These are phyloP conservation scores for Chloroclysta siterata DNA, from an alignment of 2,888 invertebrate species.

Conservation along the genomic window DNA sequence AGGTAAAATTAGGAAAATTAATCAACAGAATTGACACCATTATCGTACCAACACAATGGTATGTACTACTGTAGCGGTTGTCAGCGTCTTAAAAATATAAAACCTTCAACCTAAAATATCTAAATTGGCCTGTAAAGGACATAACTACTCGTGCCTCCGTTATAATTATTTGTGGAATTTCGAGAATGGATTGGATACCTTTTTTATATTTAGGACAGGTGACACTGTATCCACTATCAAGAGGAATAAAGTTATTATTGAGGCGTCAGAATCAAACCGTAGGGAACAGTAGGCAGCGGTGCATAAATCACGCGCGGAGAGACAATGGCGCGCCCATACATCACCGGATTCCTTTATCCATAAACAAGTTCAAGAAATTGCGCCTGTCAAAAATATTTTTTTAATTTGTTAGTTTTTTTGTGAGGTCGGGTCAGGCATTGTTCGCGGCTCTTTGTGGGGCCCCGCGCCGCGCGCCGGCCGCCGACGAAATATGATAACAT, in stretches of 20 bases:
- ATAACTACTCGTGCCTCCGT: no score
- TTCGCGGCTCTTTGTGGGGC: constrained; percentile 48
- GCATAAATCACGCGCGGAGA: constrained; percentile 36
- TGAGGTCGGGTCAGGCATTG: constrained; percentile 57
- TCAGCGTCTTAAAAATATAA: no score
- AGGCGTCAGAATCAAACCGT: constrained; percentile 15
- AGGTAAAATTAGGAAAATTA: no score
- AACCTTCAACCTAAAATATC: no score
- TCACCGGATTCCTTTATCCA: constrained; percentile 56
- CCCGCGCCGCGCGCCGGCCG: constrained; percentile 32
- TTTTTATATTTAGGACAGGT: constrained; percentile 13
- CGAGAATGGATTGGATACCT: no score
- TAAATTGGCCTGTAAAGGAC: no score
- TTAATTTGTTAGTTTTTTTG: constrained; percentile 45
- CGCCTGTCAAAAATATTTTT: constrained; percentile 57
- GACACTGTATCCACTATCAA: constrained; percentile 7
- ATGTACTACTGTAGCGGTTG: no score
- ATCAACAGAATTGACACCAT: no score
- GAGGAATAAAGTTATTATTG: constrained; percentile 1
- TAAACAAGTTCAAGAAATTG: constrained; percentile 57
- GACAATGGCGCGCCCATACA: constrained; percentile 55
- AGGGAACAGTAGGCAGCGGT: constrained; percentile 12
- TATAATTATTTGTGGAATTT: background rate
- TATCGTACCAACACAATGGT: no score
- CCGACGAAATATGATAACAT: constrained; percentile 33